Evolutionary conservation across 2,113 vertebrate genomes (phyloP), one percentile per base, ranked within the genome.

Genomic region (Gila orcuttii): DNA sequence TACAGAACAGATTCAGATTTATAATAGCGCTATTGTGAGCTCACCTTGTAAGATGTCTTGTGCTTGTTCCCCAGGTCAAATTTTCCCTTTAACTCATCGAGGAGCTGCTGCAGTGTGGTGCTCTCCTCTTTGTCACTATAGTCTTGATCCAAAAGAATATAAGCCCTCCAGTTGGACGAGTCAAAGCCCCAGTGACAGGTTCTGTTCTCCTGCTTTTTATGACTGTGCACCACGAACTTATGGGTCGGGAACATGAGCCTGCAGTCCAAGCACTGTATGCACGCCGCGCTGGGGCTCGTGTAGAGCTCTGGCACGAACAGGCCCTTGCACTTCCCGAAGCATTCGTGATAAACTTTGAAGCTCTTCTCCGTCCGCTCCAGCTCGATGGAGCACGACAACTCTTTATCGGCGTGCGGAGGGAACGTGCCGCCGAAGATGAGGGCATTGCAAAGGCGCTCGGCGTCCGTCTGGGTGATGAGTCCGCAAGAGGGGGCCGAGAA

Each of bases 111-210:
- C 85, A 99, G 95, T 76, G 94, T 93, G 79, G 94, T 93, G 93
- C 97, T 97, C 95, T 99, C 97, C 91, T 97, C 97, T 90, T 96
- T 96, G 60, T 94, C 96, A 78, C 93, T 94, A 93, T 98, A 98
- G 95, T 99, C 97, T 95, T 95, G 97, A 94, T 97, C 97, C 90
- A 99, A 93, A 91, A 99, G 96, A 91, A 99, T 95, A 92, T 99
- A 99, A 90, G 96, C 96, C 92, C 98, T 94, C 98, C 97, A 99
- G 96, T 98, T 98, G 92, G 97, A 96, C 0, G 97, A 99, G 94
- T 99, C 98, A 93, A 99, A 99, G 86, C 98, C 98, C 98, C 98
- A 99, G 93, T 99, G 98, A 93, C 97, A 98, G 84, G 98, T 99
- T 94, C 97, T 94, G 95, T 99, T 99, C 95, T 99, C 98, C 50